A percentile compares a stretch with the other conserved stretches of the same genome.
phyloP scores from a whole-genome alignment of 2,888 invertebrate genomes.

The Caenorhabditis virilis region DNA sequence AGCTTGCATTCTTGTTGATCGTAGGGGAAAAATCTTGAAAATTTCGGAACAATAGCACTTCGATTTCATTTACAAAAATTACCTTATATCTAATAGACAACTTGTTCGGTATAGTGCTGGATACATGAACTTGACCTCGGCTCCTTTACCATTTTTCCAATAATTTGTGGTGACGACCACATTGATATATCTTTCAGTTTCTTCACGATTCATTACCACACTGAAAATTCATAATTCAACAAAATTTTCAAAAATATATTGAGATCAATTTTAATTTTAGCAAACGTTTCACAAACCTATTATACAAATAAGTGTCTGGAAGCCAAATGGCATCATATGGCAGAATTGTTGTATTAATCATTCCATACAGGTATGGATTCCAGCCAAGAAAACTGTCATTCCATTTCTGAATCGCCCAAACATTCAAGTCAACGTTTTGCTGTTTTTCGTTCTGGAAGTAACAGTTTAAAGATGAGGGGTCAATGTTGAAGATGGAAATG shows the following conservation, averaged over 20 bases:
- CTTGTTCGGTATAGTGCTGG: slow-evolving; percentile 66
- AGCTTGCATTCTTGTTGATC: slow-evolving; percentile 66
- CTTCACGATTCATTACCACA: slow-evolving; percentile 67
- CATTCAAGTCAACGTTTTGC: slow-evolving; percentile 66
- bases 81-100: slow-evolving; percentile 64
- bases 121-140: slow-evolving; percentile 66
- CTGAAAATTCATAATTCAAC: slow-evolving; percentile 26
- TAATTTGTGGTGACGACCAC: slow-evolving; percentile 65
- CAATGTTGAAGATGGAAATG: not conserved
- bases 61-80: not conserved
- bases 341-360: slow-evolving; percentile 65
- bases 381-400: slow-evolving; percentile 66
- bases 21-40: slow-evolving; percentile 63
- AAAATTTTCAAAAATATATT: slow-evolving; percentile 3
- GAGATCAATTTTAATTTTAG: too few relatives aligned
- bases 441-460: slow-evolving; percentile 65
- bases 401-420: slow-evolving; percentile 68
- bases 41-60: not conserved
- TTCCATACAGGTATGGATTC: slow-evolving; percentile 64
- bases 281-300: slow-evolving; percentile 39
- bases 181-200: slow-evolving; percentile 66
- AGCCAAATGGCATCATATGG: slow-evolving; percentile 65
- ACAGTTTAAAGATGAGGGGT: not conserved
- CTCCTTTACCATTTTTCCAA: slow-evolving; percentile 62
- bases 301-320: slow-evolving; percentile 63